Evolutionary conservation across 2,888 invertebrate species (phyloP), one percentile per base, ranked within the genome.

Genomic region (Cephus pygmeus): DNA sequence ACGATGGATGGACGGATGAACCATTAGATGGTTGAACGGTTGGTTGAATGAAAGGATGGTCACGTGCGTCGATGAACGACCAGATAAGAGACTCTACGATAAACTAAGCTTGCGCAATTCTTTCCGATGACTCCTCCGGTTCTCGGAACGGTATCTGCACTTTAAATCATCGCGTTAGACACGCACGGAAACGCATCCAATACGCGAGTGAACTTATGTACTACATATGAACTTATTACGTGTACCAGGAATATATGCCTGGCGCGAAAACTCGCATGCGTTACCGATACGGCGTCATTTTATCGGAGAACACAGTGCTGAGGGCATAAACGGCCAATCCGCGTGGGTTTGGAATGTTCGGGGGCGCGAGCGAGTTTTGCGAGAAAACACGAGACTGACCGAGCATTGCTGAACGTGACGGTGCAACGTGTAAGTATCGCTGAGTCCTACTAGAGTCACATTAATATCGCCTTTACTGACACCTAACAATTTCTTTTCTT

Each of bases 301-400:
- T 56, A 56, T 56, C 56, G 23, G 56, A 23, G 56, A 56, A 56
- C 56, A 23, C 56, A 56, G 56, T 23, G 23, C 56, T 23, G 56
- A 56, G 56, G 56, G 56, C 23, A 56, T 56, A 85, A 81, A 85
- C 83, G 76, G 83, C 81, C 80, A 84, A 84, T 87, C 56, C 82
- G 88, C 88, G 88, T 88, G 85, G 88, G 88, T 83, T 88, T 84
- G 87, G 88, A 88, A 88, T 88, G 86, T 83, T 82, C 84, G 85
- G 56, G 56, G 85, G 85, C 83, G 85, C 87, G 86, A 87, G 87
- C 88, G 83, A 82, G 79, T 85, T 86, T 86, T 84, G 74, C 81
- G 82, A 82, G 56, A 85, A 87, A 84, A 82, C 80, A 78, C 79
- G 77, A 69, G n/a, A 69, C 36, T 56, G 56, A 56, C 56, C 56